Evolutionary conservation across 2,888 invertebrate species (phyloP).

Genomic region (Nephrotoma flavescens): DNA sequence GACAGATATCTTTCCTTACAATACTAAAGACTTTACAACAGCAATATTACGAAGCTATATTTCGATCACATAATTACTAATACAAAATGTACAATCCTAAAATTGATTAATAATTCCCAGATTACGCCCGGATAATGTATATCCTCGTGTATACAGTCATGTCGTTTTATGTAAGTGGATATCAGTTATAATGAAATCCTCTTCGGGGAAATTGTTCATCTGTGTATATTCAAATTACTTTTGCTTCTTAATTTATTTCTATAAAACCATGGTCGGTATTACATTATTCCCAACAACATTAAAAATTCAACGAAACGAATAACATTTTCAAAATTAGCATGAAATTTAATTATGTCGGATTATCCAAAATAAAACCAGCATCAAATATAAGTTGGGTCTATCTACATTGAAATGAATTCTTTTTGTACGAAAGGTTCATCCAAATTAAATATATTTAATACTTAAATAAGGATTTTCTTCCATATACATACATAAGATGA

Average conservation of each 20-base stretch:
- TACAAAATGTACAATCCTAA: too few species aligned
- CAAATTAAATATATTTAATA: background rate
- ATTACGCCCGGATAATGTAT: background rate
- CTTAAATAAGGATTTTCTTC: background rate
- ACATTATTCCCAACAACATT: background rate
- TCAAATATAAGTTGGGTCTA: background rate
- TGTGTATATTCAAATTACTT: background rate
- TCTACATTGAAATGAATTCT: background rate
- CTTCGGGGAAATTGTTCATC: background rate
- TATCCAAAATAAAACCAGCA: background rate
- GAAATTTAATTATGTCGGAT: background rate
- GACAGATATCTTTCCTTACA: too few species aligned
- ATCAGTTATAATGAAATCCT: background rate
- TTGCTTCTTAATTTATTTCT: background rate
- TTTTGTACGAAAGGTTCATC: background rate
- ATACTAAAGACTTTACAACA: too few species aligned
- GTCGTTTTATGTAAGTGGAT: too few species aligned
- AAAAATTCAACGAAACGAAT: background rate
- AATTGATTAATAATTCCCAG: too few species aligned
- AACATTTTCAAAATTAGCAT: background rate
- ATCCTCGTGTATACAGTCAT: background rate
- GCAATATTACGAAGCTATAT: too few species aligned
- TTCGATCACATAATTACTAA: too few species aligned
- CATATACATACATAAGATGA: background rate
- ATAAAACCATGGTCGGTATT: background rate